Evolutionary conservation across 2,797 vertebrate species (phyloP).

Genomic region (Leptodactylus fallax): DNA sequence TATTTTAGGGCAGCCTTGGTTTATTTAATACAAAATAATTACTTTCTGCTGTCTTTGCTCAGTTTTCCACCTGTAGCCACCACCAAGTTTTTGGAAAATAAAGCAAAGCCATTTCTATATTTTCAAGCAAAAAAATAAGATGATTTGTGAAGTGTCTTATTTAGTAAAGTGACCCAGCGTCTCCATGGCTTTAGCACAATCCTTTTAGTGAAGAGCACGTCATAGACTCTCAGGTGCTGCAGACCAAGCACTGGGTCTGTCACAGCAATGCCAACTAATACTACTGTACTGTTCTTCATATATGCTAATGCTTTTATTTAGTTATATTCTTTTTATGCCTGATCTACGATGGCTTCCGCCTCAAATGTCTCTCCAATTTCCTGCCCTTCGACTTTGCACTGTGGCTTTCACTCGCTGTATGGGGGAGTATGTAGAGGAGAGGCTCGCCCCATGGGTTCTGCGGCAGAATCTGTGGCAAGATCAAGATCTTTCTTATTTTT

Average conservation of each 20-base stretch:
- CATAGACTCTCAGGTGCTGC: neutral
- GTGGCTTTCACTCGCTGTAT: no score
- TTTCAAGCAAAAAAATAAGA: neutral
- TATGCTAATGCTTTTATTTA: neutral
- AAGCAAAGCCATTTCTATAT: neutral
- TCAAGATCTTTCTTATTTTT: no score
- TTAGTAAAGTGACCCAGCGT: neutral
- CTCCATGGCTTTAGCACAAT: neutral
- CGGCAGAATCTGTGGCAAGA: no score
- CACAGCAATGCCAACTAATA: no score
- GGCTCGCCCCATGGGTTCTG: no score
- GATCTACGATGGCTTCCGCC: no score
- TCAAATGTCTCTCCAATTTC: no score
- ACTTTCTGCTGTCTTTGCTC: neutral
- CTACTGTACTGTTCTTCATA: neutral
- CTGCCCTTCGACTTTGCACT: no score
- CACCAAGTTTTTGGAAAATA: neutral
- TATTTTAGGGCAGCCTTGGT: constrained; percentile 6
- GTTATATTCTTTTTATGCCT: no score
- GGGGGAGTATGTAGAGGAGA: no score
- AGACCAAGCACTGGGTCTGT: no score
- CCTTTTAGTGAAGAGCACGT: neutral
- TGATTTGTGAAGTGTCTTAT: neutral
- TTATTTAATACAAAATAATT: constrained; percentile 37
- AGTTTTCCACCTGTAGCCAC: neutral